Percentiles rank a stretch among this genome's conserved stretches.
phyloP scores from a whole-genome alignment of 2,113 vertebrate species.

The Percopsis transmontana region DNA sequence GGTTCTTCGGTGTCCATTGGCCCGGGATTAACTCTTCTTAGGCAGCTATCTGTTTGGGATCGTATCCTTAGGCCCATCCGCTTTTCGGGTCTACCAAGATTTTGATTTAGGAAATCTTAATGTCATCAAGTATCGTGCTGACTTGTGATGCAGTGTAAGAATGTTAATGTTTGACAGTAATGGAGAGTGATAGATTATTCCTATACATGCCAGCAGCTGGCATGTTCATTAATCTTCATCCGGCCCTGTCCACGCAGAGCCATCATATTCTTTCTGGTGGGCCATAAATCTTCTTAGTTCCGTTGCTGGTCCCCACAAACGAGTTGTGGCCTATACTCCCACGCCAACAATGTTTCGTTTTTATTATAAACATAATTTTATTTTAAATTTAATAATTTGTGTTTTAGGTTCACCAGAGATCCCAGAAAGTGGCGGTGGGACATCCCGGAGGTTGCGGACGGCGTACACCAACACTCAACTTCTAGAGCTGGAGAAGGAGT shows the following conservation, averaged over 20 bases:
- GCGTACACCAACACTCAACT: slow-evolving; percentile 99
- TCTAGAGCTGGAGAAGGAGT: slow-evolving; percentile 98
- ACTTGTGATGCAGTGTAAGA: slow-evolving; percentile 87
- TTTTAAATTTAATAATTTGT: neutral
- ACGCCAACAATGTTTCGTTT: slow-evolving; percentile 13
- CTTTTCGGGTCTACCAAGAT: slow-evolving; percentile 3
- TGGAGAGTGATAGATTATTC: slow-evolving; percentile 97
- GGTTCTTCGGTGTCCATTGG: neutral
- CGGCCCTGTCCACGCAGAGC: slow-evolving; percentile 85
- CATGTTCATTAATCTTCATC: slow-evolving; percentile 94
- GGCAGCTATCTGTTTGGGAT: neutral
- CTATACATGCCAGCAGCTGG: slow-evolving; percentile 93
- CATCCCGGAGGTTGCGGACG: slow-evolving; percentile 91
- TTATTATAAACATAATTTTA: slow-evolving; percentile 1
- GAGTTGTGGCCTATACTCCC: slow-evolving; percentile 44
- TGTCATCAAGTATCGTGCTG: slow-evolving; percentile 65
- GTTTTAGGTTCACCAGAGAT: slow-evolving; percentile 88
- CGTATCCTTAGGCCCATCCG: neutral
- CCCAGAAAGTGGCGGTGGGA: slow-evolving; percentile 79
- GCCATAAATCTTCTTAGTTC: slow-evolving; percentile 74
- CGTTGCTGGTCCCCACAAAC: slow-evolving; percentile 61
- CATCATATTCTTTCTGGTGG: slow-evolving; percentile 76
- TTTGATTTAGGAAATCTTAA: slow-evolving; percentile 65
- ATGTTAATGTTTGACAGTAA: slow-evolving; percentile 97
- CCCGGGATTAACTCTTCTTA: too few species aligned